Evolutionary conservation across 2,797 vertebrate genomes (phyloP), one percentile per base, ranked within the genome.

Genomic region (Gymnothorax reevesii): DNA sequence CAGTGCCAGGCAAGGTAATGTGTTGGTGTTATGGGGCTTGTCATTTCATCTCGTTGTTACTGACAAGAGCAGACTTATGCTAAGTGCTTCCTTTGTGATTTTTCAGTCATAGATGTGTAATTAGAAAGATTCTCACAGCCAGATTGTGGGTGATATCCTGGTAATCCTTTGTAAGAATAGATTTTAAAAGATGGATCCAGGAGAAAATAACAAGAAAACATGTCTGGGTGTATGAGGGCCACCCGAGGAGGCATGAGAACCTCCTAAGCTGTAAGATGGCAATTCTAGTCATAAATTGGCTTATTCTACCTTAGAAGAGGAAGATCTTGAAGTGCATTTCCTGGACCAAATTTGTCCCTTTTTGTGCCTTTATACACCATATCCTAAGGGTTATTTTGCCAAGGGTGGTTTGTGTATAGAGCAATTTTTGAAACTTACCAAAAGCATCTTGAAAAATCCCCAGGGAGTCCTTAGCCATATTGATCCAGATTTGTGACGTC

Each of bases 141-240:
- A 80, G n/a, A 80, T 55, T 20, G 77, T 55, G 77, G 77, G 77
- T 54, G 49, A 55, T 80, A 80, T 80, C 52, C 77, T 9, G 20
- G 77, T 80, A 80, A 55, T 49, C 77, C 77, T 15, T 8, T 80
- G 55, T 80, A 80, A 80, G 77, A 55, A 80, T 55, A 80, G 77
- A 22, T 54, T 22, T 80, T 20, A 54, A 8, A 49, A n/a, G 6
- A n/a, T 54, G 22, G 75, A 20, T 49, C 5, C 17, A 20, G 17
- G 52, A 49, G 77, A 80, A 80, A 80, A 80, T 80, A 55, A 79
- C 77, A 22, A 54, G 77, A 20, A 80, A 77, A 55, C 77, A n/a
- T 80, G 49, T 55, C 17, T 55, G 49, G 7, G 49, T 20, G 2
- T 80, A 20, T 49, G 15, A 79, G 42, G 77, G 49, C 77, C 77